Evolutionary conservation across 2,888 invertebrate genomes (phyloP).

Genomic region (Laspeyria flexula): DNA sequence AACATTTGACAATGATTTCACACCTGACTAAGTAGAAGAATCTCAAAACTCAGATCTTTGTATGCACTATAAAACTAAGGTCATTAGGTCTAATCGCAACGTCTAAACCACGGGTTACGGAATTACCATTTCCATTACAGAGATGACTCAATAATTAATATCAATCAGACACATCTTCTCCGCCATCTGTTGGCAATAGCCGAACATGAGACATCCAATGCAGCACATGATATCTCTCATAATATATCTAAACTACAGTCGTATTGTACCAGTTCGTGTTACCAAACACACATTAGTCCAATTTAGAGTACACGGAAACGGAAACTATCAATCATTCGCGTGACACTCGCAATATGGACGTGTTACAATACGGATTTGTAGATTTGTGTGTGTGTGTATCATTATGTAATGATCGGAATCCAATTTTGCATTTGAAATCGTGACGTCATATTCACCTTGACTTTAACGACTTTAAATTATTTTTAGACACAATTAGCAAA

Average conservation of each 20-base stretch:
- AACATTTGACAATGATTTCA: no score
- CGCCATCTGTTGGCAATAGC: slow-evolving; percentile 17
- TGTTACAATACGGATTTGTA: slow-evolving; percentile 41
- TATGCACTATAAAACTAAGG: no score
- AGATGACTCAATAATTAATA: slow-evolving; percentile 12
- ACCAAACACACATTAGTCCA: slow-evolving; percentile 57
- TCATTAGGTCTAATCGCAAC: no score
- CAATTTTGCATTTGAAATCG: neutral
- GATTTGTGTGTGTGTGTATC: slow-evolving; percentile 35
- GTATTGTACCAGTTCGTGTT: slow-evolving; percentile 44
- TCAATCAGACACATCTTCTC: slow-evolving; percentile 12
- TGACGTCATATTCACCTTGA: neutral
- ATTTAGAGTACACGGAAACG: slow-evolving; percentile 59
- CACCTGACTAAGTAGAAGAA: no score
- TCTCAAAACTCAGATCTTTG: no score
- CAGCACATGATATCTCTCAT: slow-evolving; percentile 15
- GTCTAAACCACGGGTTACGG: neutral
- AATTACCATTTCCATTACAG: slow-evolving; percentile 9
- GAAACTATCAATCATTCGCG: slow-evolving; percentile 65
- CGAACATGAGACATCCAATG: slow-evolving; percentile 14
- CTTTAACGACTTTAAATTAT: neutral
- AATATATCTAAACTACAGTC: slow-evolving; percentile 26
- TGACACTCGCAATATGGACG: slow-evolving; percentile 60
- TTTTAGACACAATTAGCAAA: no score
- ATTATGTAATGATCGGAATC: slow-evolving; percentile 11